These are phyloP conservation scores for Pyrocephalus nanus DNA, from an alignment of 2,797 vertebrate genomes.

Conservation along the genomic window DNA sequence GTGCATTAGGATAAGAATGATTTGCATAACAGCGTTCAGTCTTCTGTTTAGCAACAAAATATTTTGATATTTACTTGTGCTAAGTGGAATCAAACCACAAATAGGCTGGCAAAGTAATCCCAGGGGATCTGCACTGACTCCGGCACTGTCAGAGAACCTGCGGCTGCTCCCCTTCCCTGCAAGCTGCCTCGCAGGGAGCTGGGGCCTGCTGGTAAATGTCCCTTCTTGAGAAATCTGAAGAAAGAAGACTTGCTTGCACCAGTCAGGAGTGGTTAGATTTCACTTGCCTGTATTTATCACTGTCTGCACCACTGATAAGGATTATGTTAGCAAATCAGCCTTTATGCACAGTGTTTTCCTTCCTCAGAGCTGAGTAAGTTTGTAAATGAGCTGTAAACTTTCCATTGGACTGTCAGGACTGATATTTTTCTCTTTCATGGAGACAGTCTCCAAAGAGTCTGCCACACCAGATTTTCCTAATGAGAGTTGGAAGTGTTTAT, in stretches of 20 bases:
- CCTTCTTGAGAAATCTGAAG: neutral
- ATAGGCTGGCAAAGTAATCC: neutral
- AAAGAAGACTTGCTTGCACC: neutral
- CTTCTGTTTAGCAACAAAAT: slow-evolving; percentile 56
- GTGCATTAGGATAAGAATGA: slow-evolving; percentile 59
- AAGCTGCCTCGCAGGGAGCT: neutral
- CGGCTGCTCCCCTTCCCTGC: neutral
- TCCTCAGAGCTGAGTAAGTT: neutral
- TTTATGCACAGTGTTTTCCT: neutral
- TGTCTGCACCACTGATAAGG: neutral
- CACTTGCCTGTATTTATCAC: neutral
- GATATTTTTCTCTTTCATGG: neutral
- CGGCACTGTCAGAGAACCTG: neutral
- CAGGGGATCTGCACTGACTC: neutral
- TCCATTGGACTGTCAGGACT: neutral
- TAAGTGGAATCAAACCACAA: slow-evolving; percentile 6
- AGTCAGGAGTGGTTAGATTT: neutral
- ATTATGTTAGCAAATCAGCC: neutral
- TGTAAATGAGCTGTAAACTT: neutral
- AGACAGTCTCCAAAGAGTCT: neutral
- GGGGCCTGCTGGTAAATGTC: neutral
- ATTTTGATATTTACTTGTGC: slow-evolving; percentile 18
- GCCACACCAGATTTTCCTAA: neutral
- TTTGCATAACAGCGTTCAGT: slow-evolving; percentile 39
- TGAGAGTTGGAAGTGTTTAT: neutral